Percentiles rank a stretch among this genome's conserved stretches.
These are phyloP conservation scores for Chydorus sphaericus DNA, from an alignment of 2,888 invertebrate species.

Conservation along the genomic window DNA sequence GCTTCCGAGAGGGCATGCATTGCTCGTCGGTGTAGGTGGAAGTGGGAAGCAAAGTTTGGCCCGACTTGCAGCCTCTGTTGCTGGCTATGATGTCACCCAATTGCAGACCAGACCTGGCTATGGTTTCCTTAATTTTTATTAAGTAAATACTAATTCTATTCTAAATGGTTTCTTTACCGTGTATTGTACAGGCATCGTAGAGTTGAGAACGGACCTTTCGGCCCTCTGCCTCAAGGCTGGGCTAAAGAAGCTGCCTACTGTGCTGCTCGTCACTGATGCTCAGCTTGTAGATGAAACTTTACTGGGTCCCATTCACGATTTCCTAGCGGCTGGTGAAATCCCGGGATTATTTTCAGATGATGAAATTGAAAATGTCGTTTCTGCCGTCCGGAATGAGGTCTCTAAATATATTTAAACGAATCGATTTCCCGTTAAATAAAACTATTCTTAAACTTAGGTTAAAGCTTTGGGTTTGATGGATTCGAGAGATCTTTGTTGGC, in stretches of 20 bases:
- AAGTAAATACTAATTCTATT: no score
- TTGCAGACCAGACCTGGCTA: conserved; percentile 85
- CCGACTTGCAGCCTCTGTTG: conserved; percentile 83
- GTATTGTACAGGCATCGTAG: no score
- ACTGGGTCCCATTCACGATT: conserved; percentile 84
- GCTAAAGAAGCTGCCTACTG: conserved; percentile 80
- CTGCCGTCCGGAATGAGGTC: conserved; percentile 55
- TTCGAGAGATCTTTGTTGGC: conserved; percentile 92
- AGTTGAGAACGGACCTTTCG: conserved; percentile 75
- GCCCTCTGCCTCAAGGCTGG: conserved; percentile 81
- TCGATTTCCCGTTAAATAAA: background rate
- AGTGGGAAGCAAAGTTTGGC: conserved; percentile 90
- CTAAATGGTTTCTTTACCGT: no score
- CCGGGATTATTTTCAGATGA: conserved; percentile 91
- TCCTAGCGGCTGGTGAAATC: conserved; percentile 89
- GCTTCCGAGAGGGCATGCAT: conserved; percentile 84
- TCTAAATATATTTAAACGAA: no score
- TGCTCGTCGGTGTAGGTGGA: conserved; percentile 90
- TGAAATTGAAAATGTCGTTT: conserved; percentile 86
- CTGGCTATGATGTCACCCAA: conserved; percentile 83
- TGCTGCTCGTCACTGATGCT: conserved; percentile 94
- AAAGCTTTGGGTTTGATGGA: conserved; percentile 81
- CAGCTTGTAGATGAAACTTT: conserved; percentile 93
- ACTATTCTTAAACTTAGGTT: conserved; percentile 33
- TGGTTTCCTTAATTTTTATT: no score